Base-by-base conservation (phyloP, 2,888 invertebrate genomes). In the Chrysolina americana region DNA sequence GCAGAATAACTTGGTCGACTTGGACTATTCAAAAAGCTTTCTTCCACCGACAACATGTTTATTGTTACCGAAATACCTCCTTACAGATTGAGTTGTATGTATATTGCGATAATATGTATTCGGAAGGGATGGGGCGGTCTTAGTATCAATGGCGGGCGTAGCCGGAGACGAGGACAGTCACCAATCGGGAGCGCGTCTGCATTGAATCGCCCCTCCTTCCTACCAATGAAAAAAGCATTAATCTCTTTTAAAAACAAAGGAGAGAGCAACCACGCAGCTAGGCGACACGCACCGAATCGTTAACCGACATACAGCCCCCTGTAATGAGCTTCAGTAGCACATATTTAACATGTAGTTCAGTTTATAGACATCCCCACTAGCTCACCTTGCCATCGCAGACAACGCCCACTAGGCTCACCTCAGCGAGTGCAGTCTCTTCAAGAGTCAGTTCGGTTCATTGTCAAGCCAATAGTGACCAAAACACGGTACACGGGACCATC, bases 161-260 rank as follows among this genome's bases (percentile, higher is more conserved):
- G 78, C 87, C 85, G 78, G 81, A 79, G 80, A 80, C 83, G 82
- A 78, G 79, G 79, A 80, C 72, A 79, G 79, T 81, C 86, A 83
- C 88, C 88, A 88, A 88, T 88, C 85, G 84, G 83, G 81, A 81
- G 76, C 78, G 74, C 78, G 81, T 80, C 80, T 80, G 81, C 78
- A 79, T 81, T 79, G 79, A 77, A 79, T 79, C 83, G 87, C 79
- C 83, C 88, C 88, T 87, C 88, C 88, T 87, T 87, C 85, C 87
- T 84, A 85, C 89, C 88, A 89, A 89, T 89, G 88, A 88, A 88
- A 89, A 88, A 88, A 86, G 87, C 89, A 89, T 89, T 88, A 89
- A 89, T 88, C 88, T 89, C 88, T 87, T 87, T 89, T 88, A 86
- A 87, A 89, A 88, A 88, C 87, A 87, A 87, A 88, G 85, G 86